Evolutionary conservation across 2,888 invertebrate species (phyloP).

Genomic region (Oasisia sp.): DNA sequence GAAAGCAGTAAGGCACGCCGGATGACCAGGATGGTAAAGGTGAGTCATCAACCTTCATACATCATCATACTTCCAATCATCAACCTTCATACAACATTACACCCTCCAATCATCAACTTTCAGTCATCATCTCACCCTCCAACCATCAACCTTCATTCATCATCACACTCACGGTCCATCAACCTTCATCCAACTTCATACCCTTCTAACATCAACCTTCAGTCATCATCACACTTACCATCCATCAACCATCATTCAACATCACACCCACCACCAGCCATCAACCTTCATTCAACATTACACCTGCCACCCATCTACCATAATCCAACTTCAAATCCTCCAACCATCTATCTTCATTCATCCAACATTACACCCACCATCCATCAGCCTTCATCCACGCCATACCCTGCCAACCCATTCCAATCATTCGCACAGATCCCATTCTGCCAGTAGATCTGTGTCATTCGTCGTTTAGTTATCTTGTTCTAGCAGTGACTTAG

Average conservation of each 20-base stretch:
- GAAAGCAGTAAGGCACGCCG: constrained; percentile 88
- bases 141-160: not conserved
- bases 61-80: not conserved
- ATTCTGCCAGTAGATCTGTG: not conserved
- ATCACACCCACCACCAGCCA: not conserved
- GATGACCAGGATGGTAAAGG: constrained; percentile 88
- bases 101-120: constrained; percentile 34
- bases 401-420: not conserved
- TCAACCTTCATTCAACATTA: not conserved
- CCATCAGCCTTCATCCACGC: not conserved
- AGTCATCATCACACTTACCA: constrained; percentile 33
- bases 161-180: constrained; percentile 34
- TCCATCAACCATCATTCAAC: not conserved
- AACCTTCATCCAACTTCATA: not conserved
- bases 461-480: not conserved
- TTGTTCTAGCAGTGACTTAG: not conserved
- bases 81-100: not conserved
- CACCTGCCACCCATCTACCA: constrained; percentile 41
- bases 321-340: too few relatives aligned
- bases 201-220: not conserved
- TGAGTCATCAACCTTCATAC: constrained; percentile 36
- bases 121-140: not conserved
- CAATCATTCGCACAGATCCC: too few relatives aligned
- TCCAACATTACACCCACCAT: not conserved
- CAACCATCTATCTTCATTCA: not conserved